A percentile compares a stretch with the other conserved stretches of the same genome.
phyloP scores from a whole-genome alignment of 2,888 invertebrate species.

The Ditula angustiorana region DNA sequence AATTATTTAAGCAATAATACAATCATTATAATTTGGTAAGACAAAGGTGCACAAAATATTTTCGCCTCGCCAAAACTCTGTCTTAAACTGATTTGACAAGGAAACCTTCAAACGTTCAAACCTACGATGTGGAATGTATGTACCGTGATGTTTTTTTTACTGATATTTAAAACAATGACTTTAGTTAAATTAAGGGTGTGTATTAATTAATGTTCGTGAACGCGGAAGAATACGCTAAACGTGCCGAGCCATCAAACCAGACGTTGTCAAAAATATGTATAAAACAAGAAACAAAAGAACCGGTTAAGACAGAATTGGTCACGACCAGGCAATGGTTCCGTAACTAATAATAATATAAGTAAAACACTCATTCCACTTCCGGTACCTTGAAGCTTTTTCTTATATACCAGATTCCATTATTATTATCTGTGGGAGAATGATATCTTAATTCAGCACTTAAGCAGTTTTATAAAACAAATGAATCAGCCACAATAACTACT shows the following conservation, averaged over 20 bases:
- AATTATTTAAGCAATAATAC: too few relatives aligned
- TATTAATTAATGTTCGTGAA: constrained; percentile 10
- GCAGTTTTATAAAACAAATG: not conserved
- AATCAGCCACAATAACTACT: not conserved
- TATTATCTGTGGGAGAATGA: not conserved
- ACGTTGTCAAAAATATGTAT: constrained; percentile 38
- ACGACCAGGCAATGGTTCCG: constrained; percentile 23
- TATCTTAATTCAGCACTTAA: constrained; percentile 1
- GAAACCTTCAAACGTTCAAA: not conserved
- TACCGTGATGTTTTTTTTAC: not conserved
- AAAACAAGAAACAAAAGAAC: constrained; percentile 39
- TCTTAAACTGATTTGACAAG: not conserved
- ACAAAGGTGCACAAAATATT: too few relatives aligned
- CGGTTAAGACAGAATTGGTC: constrained; percentile 15
- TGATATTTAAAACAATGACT: not conserved
- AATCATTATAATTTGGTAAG: too few relatives aligned
- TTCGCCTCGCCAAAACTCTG: too few relatives aligned
- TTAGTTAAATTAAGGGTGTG: constrained; percentile 3
- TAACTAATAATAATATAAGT: not conserved
- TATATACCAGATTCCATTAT: not conserved
- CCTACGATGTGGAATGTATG: not conserved
- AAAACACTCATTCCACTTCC: not conserved
- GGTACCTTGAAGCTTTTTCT: not conserved
- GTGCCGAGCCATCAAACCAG: constrained; percentile 37
- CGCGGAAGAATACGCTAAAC: constrained; percentile 31